Percentiles rank a stretch among this genome's conserved stretches.
Conservation (phyloP, 1,140 invertebrate genomes). For the Proales similis region DNA sequence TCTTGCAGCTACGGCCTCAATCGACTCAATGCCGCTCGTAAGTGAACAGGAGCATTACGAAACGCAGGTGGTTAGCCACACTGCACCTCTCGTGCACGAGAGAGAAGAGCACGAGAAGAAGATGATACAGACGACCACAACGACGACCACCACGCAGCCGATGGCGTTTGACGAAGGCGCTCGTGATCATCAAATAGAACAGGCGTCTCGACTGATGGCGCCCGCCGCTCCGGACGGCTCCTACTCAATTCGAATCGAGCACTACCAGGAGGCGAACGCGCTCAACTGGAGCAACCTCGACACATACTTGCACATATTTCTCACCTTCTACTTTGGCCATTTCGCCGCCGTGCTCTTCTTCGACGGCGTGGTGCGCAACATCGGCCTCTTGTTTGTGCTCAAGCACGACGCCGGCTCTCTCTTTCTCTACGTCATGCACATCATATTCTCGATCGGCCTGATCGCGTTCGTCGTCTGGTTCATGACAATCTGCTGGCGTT, state of each 20-base stretch:
- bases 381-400: constrained; percentile 17
- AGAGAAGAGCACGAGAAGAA: constrained; percentile 10
- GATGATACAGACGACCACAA: constrained; percentile 25
- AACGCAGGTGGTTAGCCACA: background rate
- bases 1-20: background rate
- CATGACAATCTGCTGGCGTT: constrained; percentile 37
- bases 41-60: background rate
- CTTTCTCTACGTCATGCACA: constrained; percentile 15
- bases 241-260: constrained; percentile 20
- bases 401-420: background rate
- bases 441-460: constrained; percentile 16
- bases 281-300: constrained; percentile 14
- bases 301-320: constrained; percentile 36
- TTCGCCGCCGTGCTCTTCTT: constrained; percentile 35
- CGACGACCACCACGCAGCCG: constrained; percentile 13
- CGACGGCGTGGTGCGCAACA: constrained; percentile 26
- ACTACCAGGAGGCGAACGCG: constrained; percentile 19
- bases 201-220: no score
- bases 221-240: no score
- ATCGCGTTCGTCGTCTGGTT: constrained; percentile 31
- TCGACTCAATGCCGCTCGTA: background rate
- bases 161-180: constrained; percentile 6
- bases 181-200: no score
- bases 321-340: constrained; percentile 36
- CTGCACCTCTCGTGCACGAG: background rate